A percentile compares a stretch with the other conserved stretches of the same genome.
Evolutionary conservation across 2,797 vertebrate genomes (phyloP).

Genomic region (Benthosema pterotum): DNA sequence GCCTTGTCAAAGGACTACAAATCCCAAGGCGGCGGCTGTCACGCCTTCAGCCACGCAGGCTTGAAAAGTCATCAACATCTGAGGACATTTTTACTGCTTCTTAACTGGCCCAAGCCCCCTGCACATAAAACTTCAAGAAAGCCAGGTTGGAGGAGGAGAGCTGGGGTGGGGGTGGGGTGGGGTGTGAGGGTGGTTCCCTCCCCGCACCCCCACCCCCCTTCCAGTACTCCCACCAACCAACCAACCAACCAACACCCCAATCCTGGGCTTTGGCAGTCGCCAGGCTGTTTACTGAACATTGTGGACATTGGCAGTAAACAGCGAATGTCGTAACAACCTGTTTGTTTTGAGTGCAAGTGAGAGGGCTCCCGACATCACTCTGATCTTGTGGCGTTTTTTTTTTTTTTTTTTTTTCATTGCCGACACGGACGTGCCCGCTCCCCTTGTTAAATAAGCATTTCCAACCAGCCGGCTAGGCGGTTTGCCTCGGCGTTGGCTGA

Average conservation of each 20-base stretch:
- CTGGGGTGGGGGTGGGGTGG: constrained; percentile 47
- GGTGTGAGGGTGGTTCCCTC: constrained; percentile 49
- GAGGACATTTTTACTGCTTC: constrained; percentile 73
- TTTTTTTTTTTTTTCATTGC: too few species aligned
- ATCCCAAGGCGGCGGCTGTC: constrained; percentile 56
- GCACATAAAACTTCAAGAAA: constrained; percentile 77
- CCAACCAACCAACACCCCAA: constrained; percentile 16
- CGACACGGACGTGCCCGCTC: too few species aligned
- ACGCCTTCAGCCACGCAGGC: constrained; percentile 61
- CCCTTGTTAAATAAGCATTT: too few species aligned
- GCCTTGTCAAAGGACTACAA: constrained; percentile 61
- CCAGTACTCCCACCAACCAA: neutral
- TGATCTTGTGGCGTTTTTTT: too few species aligned
- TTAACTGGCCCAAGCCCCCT: constrained; percentile 68
- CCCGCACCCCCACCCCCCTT: constrained; percentile 1
- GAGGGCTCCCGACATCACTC: constrained; percentile 17
- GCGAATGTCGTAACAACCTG: constrained; percentile 36
- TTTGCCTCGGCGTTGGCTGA: neutral
- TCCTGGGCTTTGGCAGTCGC: constrained; percentile 38
- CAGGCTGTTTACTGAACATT: constrained; percentile 49
- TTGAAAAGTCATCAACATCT: constrained; percentile 79
- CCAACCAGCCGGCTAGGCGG: neutral
- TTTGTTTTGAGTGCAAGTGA: constrained; percentile 47
- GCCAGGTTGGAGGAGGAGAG: constrained; percentile 51
- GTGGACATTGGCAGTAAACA: constrained; percentile 43